phyloP scores from a whole-genome alignment of 1,140 invertebrate genomes.

The Polypedilum vanderplanki region DNA sequence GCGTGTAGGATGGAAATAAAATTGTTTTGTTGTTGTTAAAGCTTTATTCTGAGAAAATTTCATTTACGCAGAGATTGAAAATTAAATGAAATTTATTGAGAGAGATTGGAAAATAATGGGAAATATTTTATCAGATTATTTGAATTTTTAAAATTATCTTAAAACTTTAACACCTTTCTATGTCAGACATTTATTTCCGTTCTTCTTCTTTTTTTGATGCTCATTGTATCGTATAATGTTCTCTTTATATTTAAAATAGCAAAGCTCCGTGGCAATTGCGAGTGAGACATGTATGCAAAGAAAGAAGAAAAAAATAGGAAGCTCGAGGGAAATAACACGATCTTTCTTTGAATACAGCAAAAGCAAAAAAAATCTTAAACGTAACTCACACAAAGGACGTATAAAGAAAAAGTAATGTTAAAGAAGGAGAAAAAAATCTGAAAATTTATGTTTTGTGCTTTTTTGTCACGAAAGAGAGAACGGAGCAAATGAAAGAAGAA shows the following conservation, averaged over 20 bases:
- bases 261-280: too few relatives aligned
- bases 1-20: background rate
- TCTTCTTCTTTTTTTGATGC: too few relatives aligned
- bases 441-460: conserved; percentile 22
- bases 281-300: too few relatives aligned
- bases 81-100: background rate
- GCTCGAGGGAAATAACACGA: background rate
- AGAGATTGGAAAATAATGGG: too few relatives aligned
- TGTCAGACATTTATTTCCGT: too few relatives aligned
- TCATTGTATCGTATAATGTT: too few relatives aligned
- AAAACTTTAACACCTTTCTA: too few relatives aligned
- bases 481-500: background rate
- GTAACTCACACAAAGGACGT: background rate
- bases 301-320: background rate
- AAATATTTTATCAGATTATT: background rate
- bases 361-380: background rate
- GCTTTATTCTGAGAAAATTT: background rate
- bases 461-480: background rate
- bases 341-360: background rate
- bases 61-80: background rate
- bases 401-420: background rate
- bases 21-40: background rate
- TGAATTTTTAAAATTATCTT: background rate
- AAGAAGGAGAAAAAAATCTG: background rate
- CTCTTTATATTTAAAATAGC: too few relatives aligned